Conservation (phyloP, 2,888 invertebrate genomes). For the Coleophora flavipennella region DNA sequence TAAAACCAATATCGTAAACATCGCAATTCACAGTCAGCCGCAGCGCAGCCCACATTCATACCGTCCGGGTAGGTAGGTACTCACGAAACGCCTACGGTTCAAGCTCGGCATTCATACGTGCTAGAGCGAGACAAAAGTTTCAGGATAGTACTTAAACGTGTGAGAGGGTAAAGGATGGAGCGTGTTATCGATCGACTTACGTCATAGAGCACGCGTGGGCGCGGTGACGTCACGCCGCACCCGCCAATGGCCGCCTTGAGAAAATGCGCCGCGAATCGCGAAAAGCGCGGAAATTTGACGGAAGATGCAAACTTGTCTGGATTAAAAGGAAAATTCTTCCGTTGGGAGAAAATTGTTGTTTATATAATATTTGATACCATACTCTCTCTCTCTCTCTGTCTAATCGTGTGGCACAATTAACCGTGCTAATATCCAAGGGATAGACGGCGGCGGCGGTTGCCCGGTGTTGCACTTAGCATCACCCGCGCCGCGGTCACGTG, state of each 20-base stretch:
- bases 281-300: too few relatives aligned
- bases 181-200: conserved; percentile 63
- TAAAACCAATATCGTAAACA: conserved; percentile 40
- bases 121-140: conserved; percentile 31
- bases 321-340: too few relatives aligned
- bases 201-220: conserved; percentile 65
- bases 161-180: conserved; percentile 29
- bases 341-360: too few relatives aligned
- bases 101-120: conserved; percentile 54
- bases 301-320: too few relatives aligned
- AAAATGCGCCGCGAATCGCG: background rate
- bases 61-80: conserved; percentile 42
- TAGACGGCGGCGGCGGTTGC: too few relatives aligned
- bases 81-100: conserved; percentile 63
- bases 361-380: too few relatives aligned
- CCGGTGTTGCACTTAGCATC: too few relatives aligned
- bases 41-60: conserved; percentile 27
- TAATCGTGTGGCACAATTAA: too few relatives aligned
- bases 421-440: too few relatives aligned
- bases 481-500: too few relatives aligned
- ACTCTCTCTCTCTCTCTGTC: too few relatives aligned
- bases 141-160: conserved; percentile 2
- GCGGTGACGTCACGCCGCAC: conserved; percentile 62
- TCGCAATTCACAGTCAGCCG: conserved; percentile 17
- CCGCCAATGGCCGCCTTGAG: conserved; percentile 38